These are phyloP conservation scores for Zingel zingel DNA, from an alignment of 2,113 vertebrate genomes.

Conservation along the genomic window DNA sequence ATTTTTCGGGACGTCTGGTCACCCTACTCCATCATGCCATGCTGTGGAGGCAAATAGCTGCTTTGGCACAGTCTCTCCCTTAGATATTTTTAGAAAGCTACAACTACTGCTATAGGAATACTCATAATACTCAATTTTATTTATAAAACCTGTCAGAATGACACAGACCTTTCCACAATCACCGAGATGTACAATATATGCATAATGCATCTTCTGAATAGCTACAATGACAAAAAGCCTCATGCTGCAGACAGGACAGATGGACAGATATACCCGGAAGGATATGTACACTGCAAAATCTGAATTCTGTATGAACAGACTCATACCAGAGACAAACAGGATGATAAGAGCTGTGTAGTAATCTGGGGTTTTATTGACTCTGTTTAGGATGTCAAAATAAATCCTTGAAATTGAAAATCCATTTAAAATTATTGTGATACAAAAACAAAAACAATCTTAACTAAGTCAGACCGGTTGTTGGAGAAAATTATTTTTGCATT, in stretches of 20 bases:
- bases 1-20: no score
- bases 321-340: slow-evolving; percentile 13
- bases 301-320: slow-evolving; percentile 29
- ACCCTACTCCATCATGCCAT: slow-evolving; percentile 38
- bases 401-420: slow-evolving; percentile 50
- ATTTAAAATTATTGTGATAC: slow-evolving; percentile 30
- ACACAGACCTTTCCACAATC: slow-evolving; percentile 36
- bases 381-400: slow-evolving; percentile 34
- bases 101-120: slow-evolving; percentile 27
- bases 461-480: neutral
- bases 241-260: slow-evolving; percentile 35
- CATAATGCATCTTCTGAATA: slow-evolving; percentile 49
- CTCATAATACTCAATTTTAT: slow-evolving; percentile 34
- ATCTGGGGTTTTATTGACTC: slow-evolving; percentile 27
- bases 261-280: slow-evolving; percentile 45
- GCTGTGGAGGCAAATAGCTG: slow-evolving; percentile 50
- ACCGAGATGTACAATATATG: slow-evolving; percentile 27
- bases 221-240: slow-evolving; percentile 42
- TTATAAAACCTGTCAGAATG: slow-evolving; percentile 41
- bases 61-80: slow-evolving; percentile 18
- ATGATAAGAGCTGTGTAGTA: slow-evolving; percentile 13
- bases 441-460: slow-evolving; percentile 1
- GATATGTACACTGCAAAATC: slow-evolving; percentile 28
- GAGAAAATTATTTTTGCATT: neutral
- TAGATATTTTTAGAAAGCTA: slow-evolving; percentile 43